phyloP scores from a whole-genome alignment of 2,797 vertebrate genomes.

The Lemur catta region DNA sequence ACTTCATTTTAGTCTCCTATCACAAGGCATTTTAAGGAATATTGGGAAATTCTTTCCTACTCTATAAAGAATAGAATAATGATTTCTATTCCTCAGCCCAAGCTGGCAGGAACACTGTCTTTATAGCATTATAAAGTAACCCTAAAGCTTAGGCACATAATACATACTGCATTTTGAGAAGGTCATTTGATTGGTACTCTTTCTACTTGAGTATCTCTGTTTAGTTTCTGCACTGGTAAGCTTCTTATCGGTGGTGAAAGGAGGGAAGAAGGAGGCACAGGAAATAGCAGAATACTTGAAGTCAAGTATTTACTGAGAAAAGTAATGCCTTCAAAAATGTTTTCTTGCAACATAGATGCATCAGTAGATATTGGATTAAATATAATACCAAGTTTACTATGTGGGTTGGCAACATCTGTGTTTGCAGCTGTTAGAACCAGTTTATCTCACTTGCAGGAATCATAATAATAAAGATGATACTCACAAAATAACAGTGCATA shows the following conservation, averaged over 20 bases:
- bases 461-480: conserved; percentile 4
- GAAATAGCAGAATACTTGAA: not conserved
- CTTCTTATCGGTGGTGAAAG: not conserved
- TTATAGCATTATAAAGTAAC: not conserved
- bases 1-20: conserved; percentile 12
- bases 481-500: not conserved
- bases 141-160: not conserved
- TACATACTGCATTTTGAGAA: not conserved
- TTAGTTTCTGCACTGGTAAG: not conserved
- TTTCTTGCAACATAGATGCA: not conserved
- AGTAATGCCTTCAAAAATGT: not conserved
- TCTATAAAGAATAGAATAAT: not conserved
- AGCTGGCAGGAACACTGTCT: not conserved
- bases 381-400: not conserved
- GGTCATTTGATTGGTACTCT: not conserved
- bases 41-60: not conserved
- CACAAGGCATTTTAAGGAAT: not conserved
- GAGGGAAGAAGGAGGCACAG: not conserved
- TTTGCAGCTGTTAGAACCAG: not conserved
- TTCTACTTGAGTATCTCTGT: not conserved
- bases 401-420: not conserved
- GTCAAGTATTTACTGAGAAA: not conserved
- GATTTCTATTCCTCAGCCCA: not conserved
- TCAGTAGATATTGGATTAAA: not conserved
- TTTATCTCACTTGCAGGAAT: not conserved